Percentiles rank a stretch among this genome's conserved stretches.
These are phyloP conservation scores for Drosophila infuscata DNA, from an alignment of 2,888 invertebrate genomes.

Conservation along the genomic window DNA sequence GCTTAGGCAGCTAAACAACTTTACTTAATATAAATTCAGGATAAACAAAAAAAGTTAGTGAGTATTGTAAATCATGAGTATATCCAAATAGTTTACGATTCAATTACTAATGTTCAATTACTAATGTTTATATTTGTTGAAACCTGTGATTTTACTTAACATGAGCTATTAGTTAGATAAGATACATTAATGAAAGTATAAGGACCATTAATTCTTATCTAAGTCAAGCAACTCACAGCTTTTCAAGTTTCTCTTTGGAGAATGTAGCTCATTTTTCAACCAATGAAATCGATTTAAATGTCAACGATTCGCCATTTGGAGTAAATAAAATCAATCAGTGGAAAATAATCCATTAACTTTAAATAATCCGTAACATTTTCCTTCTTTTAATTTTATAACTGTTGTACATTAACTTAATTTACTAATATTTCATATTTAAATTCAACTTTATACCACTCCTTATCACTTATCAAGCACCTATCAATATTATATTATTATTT, in stretches of 20 bases:
- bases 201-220: neutral
- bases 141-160: neutral
- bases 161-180: neutral
- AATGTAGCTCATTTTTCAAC: too few species aligned
- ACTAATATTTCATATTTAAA: neutral
- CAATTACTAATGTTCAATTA: neutral
- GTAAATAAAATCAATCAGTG: neutral
- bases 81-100: neutral
- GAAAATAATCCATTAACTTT: neutral
- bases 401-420: neutral
- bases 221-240: neutral
- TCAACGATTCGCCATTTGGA: neutral
- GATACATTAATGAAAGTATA: neutral
- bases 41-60: neutral
- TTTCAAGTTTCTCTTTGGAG: neutral
- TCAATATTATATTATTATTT: too few species aligned
- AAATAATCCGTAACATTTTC: neutral
- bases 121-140: neutral
- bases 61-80: neutral
- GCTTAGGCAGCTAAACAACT: neutral
- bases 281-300: neutral
- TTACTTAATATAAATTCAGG: neutral
- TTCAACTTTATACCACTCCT: neutral
- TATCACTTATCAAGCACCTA: neutral
- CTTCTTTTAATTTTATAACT: neutral